phyloP scores from a whole-genome alignment of 1,140 invertebrate genomes.

The Heliconius himera region DNA sequence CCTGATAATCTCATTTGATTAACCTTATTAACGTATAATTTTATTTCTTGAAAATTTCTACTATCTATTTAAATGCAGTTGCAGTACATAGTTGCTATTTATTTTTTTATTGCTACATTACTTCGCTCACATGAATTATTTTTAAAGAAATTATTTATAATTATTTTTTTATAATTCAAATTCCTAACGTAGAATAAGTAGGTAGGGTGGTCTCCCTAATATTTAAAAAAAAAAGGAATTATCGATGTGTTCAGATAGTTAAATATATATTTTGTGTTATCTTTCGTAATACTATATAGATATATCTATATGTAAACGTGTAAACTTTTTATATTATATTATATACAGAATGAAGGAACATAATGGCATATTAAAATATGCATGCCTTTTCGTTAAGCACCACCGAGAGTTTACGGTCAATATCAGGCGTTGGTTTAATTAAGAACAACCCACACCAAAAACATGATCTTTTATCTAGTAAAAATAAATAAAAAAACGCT shows the following conservation, averaged over 20 bases:
- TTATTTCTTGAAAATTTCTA: background rate
- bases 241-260: too few species aligned
- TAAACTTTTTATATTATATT: too few species aligned
- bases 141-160: background rate
- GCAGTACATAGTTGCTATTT: too few species aligned
- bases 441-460: background rate
- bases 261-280: too few species aligned
- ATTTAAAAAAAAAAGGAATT: too few species aligned
- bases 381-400: background rate
- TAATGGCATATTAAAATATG: background rate
- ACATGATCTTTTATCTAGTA: too few species aligned
- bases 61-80: background rate
- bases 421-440: constrained; percentile 1
- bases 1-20: background rate
- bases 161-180: background rate
- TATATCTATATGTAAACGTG: too few species aligned
- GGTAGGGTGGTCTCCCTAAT: too few species aligned
- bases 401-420: background rate
- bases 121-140: background rate
- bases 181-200: background rate
- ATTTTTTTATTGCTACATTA: too few species aligned
- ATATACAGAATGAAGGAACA: background rate
- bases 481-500: too few species aligned
- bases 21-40: background rate
- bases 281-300: too few species aligned